Evolutionary conservation across 2,797 vertebrate genomes (phyloP).

Genomic region (Anas capensis): DNA sequence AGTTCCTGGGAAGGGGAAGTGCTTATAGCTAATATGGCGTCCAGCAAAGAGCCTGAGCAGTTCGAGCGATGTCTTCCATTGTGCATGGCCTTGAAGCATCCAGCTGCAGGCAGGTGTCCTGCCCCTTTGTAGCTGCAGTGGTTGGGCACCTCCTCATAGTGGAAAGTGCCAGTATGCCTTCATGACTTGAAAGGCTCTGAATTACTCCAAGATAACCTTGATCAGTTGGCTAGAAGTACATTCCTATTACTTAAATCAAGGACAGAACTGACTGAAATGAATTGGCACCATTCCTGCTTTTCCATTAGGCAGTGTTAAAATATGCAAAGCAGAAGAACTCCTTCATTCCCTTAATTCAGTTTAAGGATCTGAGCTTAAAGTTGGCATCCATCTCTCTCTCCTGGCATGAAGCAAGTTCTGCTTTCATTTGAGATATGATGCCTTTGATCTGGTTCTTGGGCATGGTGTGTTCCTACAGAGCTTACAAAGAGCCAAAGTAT

Average conservation of each 20-base stretch:
- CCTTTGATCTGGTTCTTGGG: background rate
- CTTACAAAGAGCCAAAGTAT: background rate
- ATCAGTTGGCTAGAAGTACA: constrained; percentile 41
- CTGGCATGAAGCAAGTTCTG: background rate
- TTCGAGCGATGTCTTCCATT: background rate
- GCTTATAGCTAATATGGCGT: background rate
- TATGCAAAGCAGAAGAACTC: constrained; percentile 44
- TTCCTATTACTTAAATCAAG: constrained; percentile 57
- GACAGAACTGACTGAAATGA: constrained; percentile 22
- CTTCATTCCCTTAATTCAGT: constrained; percentile 26
- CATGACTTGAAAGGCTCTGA: background rate
- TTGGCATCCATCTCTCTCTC: background rate
- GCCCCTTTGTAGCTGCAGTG: background rate
- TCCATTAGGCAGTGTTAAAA: constrained; percentile 71
- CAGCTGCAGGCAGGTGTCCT: background rate
- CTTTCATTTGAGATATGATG: background rate
- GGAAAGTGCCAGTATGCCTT: background rate
- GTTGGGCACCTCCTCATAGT: background rate
- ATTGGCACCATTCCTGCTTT: constrained; percentile 67
- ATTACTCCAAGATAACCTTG: background rate
- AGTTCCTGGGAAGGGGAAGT: constrained; percentile 3
- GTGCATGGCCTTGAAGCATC: background rate
- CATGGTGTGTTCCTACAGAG: background rate
- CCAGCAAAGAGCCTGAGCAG: background rate
- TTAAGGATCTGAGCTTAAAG: constrained; percentile 41